Base-by-base conservation (phyloP, 2,113 vertebrate species). In the Erythrolamprus reginae region DNA sequence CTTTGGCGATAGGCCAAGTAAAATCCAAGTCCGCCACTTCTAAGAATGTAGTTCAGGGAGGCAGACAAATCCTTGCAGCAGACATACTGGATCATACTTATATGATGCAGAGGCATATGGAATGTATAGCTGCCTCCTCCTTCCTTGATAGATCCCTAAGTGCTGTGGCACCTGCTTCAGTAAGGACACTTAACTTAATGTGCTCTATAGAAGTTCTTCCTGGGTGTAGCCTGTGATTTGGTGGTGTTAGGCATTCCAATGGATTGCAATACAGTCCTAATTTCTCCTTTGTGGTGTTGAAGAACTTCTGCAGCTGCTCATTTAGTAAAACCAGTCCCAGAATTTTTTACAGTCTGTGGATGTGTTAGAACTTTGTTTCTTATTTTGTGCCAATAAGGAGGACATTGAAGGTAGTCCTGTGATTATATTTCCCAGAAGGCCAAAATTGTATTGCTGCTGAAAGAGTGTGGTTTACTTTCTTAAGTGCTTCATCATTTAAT, bases 291-390 rank as follows among this genome's bases (percentile, higher is more conserved):
- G n/a, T 94, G 93, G 47, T 88, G 89, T 87, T 94, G 94, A 95
- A 95, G 94, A 91, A 82, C 91, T 87, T 88, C 93, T 93, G 95
- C 96, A 96, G 95, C 95, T 96, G 95, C 95, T 92, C 93, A 94
- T 94, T 93, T 96, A 90, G 92, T 94, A 94, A 95, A 94, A 96
- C 95, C 92, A 96, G 96, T 96, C 95, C 95, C 93, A 95, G 92
- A 92, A 93, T 21, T 94, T 94, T 85, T 96, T 95, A 95, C 95
- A 96, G 95, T 95, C 91, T 92, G 92, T 95, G 93, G 94, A 91
- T 93, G 82, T 90, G 93, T 91, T 88, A 65, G 93, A 93, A 93
- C 95, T 94, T 95, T 95, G 94, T 95, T 96, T 93, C 92, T 95
- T 50, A 50, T 94, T 95, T 94, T 94, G 91, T 2, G 92, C 94